These are phyloP conservation scores for Antheraea pernyi DNA, from an alignment of 1,140 invertebrate species.

Conservation along the genomic window DNA sequence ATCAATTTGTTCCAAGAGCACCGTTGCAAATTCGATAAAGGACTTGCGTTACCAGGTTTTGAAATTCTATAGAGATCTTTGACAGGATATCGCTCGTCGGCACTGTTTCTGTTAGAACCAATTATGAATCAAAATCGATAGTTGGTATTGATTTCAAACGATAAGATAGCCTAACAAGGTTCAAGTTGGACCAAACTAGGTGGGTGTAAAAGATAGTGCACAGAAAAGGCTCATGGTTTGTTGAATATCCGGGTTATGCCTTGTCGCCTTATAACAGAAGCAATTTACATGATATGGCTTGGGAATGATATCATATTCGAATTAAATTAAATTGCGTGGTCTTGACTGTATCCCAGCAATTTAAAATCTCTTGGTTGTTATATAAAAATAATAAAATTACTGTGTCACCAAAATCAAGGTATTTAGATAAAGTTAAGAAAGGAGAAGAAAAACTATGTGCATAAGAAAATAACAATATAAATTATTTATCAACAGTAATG, in stretches of 20 bases:
- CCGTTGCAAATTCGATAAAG: slow-evolving; percentile 10
- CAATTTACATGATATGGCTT: slow-evolving; percentile 31
- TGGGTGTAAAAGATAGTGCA: slow-evolving; percentile 15
- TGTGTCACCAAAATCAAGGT: too few relatives aligned
- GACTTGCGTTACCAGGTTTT: slow-evolving; percentile 5
- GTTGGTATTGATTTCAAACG: slow-evolving; percentile 19
- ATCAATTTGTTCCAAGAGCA: slow-evolving; percentile 16
- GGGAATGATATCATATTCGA: slow-evolving; percentile 17
- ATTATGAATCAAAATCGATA: slow-evolving; percentile 15
- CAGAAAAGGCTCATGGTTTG: slow-evolving; percentile 21
- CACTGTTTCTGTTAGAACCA: slow-evolving; percentile 8
- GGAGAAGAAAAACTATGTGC: too few relatives aligned
- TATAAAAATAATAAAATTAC: too few relatives aligned
- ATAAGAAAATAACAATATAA: too few relatives aligned
- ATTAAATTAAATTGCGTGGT: background rate
- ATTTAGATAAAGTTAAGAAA: too few relatives aligned
- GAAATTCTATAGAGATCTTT: slow-evolving; percentile 12
- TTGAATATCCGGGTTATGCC: slow-evolving; percentile 27
- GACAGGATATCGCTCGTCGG: slow-evolving; percentile 13
- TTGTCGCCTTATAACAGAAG: slow-evolving; percentile 40
- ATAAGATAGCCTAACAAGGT: slow-evolving; percentile 26
- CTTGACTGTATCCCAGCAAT: background rate
- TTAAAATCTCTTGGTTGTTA: too few relatives aligned
- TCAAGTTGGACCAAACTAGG: slow-evolving; percentile 21
- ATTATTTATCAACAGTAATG: too few relatives aligned